Percentiles rank a stretch among this genome's conserved stretches.
These are phyloP conservation scores for Actinostola sp. DNA, from an alignment of 92 coral and sea anemone species.

Conservation along the genomic window DNA sequence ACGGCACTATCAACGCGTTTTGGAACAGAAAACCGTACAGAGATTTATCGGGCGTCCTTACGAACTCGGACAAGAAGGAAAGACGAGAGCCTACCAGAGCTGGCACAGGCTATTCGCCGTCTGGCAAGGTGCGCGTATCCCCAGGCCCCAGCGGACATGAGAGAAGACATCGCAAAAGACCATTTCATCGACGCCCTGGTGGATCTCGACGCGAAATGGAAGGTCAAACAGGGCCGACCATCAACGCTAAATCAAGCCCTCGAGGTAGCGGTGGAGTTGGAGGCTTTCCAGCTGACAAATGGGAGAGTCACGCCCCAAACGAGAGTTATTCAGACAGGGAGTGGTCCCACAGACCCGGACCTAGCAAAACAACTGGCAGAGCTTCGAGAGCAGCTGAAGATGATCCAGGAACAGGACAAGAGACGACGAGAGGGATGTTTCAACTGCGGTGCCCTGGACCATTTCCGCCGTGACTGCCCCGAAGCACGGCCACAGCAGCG, in stretches of 20 bases:
- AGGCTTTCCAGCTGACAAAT: constrained; percentile 32
- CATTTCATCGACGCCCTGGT: constrained; percentile 40
- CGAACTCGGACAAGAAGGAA: constrained; percentile 21
- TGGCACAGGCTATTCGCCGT: constrained; percentile 43
- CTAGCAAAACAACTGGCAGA: too few relatives aligned
- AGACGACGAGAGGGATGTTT: background rate
- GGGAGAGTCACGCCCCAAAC: too few relatives aligned
- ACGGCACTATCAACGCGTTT: constrained; percentile 24
- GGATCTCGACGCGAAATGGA: constrained; percentile 29
- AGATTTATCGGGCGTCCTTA: constrained; percentile 34
- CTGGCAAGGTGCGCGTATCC: constrained; percentile 36
- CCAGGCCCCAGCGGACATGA: constrained; percentile 9
- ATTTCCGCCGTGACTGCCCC: constrained; percentile 4
- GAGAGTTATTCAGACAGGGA: too few relatives aligned
- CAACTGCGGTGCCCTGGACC: background rate
- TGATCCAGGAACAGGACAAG: constrained; percentile 6
- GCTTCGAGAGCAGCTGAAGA: too few relatives aligned
- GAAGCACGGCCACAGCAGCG: background rate
- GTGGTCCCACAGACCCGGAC: too few relatives aligned
- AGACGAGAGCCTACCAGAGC: constrained; percentile 40
- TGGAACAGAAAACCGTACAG: constrained; percentile 30
- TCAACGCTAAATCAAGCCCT: constrained; percentile 34
- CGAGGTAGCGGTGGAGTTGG: constrained; percentile 34
- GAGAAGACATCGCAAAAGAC: constrained; percentile 26
- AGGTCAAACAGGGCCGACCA: constrained; percentile 36